These are phyloP conservation scores for Coryphaenoides rupestris DNA, from an alignment of 2,113 vertebrate species.

Conservation along the genomic window DNA sequence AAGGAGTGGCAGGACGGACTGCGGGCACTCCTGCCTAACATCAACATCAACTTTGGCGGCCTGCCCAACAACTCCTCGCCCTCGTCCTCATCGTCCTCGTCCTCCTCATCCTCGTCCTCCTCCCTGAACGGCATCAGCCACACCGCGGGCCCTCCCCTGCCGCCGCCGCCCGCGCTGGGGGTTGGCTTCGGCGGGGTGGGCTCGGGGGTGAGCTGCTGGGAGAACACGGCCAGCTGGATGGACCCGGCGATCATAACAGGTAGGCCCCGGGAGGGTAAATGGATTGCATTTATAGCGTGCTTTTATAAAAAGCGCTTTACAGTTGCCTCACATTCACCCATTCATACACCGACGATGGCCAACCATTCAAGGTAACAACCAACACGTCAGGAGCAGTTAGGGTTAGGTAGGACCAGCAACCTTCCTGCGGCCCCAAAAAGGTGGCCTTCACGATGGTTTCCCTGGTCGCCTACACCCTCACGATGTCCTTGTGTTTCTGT, in stretches of 20 bases:
- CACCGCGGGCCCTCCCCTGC: constrained; percentile 41
- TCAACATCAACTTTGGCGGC: constrained; percentile 96
- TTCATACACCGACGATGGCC: too few relatives aligned
- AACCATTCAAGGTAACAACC: too few relatives aligned
- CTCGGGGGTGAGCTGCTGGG: constrained; percentile 81
- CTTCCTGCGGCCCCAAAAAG: too few relatives aligned
- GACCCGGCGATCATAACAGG: constrained; percentile 96
- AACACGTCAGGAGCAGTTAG: too few relatives aligned
- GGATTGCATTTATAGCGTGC: too few relatives aligned
- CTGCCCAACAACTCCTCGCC: constrained; percentile 88
- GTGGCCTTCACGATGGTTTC: too few relatives aligned
- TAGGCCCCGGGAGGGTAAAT: constrained; percentile 54
- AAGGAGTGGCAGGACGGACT: constrained; percentile 96
- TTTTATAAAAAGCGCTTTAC: too few relatives aligned
- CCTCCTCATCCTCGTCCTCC: constrained; percentile 61
- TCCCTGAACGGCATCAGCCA: constrained; percentile 15
- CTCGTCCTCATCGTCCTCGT: constrained; percentile 69
- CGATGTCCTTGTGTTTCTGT: too few relatives aligned
- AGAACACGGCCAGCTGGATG: constrained; percentile 91
- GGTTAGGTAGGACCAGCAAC: too few relatives aligned
- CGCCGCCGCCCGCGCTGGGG: constrained; percentile 86
- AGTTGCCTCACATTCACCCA: too few relatives aligned
- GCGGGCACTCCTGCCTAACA: constrained; percentile 93
- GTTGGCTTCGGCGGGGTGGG: constrained; percentile 80
- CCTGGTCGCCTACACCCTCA: too few relatives aligned